A percentile compares a stretch with the other conserved stretches of the same genome.
phyloP scores from a whole-genome alignment of 2,113 vertebrate genomes.

The Dipodomys stephensi region DNA sequence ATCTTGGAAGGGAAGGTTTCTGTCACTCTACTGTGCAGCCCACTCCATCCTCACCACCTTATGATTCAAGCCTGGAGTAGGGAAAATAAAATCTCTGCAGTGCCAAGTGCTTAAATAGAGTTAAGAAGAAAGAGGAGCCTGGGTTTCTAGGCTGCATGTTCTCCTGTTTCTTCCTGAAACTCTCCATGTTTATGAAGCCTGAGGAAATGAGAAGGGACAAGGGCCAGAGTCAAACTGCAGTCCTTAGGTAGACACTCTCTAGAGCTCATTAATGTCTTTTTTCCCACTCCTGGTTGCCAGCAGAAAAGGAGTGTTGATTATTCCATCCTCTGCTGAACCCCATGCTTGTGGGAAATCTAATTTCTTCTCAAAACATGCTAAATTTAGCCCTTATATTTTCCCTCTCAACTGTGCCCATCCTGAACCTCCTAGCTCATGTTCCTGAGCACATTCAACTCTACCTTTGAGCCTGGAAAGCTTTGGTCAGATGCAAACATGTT shows the following conservation, averaged over 20 bases:
- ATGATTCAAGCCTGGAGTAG: background rate
- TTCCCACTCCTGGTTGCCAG: fast-evolving
- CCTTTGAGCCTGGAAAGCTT: conserved; percentile 11
- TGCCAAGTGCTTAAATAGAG: background rate
- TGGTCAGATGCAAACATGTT: conserved; percentile 48
- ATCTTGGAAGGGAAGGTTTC: background rate
- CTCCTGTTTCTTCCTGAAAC: background rate
- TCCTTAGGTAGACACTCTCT: background rate
- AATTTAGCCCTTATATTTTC: background rate
- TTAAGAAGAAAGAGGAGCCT: background rate
- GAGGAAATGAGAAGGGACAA: background rate
- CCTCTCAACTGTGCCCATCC: background rate
- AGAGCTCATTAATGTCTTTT: background rate
- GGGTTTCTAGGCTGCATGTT: background rate
- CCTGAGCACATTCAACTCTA: conserved; percentile 58
- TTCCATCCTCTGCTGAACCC: background rate
- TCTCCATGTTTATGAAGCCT: background rate
- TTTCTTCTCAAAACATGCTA: background rate
- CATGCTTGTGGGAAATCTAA: background rate
- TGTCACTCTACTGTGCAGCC: background rate
- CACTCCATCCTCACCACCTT: background rate
- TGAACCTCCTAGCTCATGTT: background rate
- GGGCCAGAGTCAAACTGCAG: background rate
- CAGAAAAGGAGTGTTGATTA: fast-evolving
- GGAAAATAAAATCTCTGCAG: background rate